Conservation (phyloP, 2,888 invertebrate genomes). For the Trissolcus japonicus region DNA sequence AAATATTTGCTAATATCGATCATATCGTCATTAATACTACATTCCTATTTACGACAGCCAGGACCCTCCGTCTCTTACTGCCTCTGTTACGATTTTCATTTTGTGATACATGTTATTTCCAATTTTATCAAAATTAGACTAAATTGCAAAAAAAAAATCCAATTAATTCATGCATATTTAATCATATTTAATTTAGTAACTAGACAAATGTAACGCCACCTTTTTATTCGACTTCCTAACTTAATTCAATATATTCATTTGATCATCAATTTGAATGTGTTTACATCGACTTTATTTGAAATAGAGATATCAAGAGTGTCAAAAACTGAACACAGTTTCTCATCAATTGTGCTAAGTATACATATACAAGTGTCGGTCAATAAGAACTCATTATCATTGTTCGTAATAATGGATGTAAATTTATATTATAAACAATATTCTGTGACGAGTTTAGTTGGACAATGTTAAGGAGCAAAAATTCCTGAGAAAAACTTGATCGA, state of each 20-base stretch:
- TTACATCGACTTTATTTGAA: slow-evolving; percentile 24
- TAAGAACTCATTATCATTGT: too few relatives aligned
- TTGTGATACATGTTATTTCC: neutral
- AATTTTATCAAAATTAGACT: neutral
- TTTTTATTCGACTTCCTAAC: slow-evolving; percentile 11
- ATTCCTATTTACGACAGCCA: slow-evolving; percentile 50
- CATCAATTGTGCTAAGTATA: slow-evolving; percentile 14
- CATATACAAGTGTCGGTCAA: slow-evolving; percentile 5
- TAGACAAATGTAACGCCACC: neutral
- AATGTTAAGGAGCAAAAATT: too few relatives aligned
- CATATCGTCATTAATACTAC: slow-evolving; percentile 72
- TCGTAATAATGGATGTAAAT: too few relatives aligned
- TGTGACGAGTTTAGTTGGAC: too few relatives aligned
- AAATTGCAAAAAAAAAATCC: neutral
- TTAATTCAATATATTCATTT: slow-evolving; percentile 12
- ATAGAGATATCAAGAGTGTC: slow-evolving; percentile 15
- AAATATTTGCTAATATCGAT: slow-evolving; percentile 76
- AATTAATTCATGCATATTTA: neutral
- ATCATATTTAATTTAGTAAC: neutral
- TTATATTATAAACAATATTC: too few relatives aligned
- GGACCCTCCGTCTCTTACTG: slow-evolving; percentile 34
- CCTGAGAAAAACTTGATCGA: too few relatives aligned
- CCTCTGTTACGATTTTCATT: neutral
- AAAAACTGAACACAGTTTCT: slow-evolving; percentile 17
- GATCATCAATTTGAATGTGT: slow-evolving; percentile 2